These are phyloP conservation scores for Sceloporus tristichus DNA, from an alignment of 2,113 vertebrate genomes.

Conservation along the genomic window DNA sequence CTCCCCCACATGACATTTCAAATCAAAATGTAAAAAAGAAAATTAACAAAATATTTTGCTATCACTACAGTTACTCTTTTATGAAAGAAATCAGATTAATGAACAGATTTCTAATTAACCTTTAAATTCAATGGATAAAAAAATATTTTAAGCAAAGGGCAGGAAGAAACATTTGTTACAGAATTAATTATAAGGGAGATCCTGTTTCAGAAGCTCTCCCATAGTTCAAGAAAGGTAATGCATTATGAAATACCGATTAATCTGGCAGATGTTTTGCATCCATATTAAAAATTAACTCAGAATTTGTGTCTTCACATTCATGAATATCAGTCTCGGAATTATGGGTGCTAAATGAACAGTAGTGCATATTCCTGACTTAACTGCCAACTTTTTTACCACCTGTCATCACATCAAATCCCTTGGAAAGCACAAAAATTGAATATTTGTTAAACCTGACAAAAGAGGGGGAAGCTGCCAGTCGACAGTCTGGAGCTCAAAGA, in stretches of 20 bases:
- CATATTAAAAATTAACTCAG: conserved; percentile 33
- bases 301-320: background rate
- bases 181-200: conserved; percentile 34
- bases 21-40: conserved; percentile 38
- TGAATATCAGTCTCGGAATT: background rate
- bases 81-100: conserved; percentile 18
- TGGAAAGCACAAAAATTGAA: background rate
- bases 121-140: conserved; percentile 21
- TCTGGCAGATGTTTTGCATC: background rate
- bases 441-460: background rate
- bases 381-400: background rate
- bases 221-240: conserved; percentile 6
- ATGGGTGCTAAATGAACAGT: background rate
- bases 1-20: conserved; percentile 18
- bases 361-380: background rate
- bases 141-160: conserved; percentile 23
- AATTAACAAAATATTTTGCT: conserved; percentile 33
- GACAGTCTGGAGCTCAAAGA: too few species aligned
- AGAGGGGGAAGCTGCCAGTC: background rate
- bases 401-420: background rate
- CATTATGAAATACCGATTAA: background rate
- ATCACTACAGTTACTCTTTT: background rate
- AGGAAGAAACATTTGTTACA: conserved; percentile 32
- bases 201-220: conserved; percentile 1
- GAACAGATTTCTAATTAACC: conserved; percentile 35